Evolutionary conservation across 2,888 invertebrate genomes (phyloP).

Genomic region (Apomyelois bistriatella): DNA sequence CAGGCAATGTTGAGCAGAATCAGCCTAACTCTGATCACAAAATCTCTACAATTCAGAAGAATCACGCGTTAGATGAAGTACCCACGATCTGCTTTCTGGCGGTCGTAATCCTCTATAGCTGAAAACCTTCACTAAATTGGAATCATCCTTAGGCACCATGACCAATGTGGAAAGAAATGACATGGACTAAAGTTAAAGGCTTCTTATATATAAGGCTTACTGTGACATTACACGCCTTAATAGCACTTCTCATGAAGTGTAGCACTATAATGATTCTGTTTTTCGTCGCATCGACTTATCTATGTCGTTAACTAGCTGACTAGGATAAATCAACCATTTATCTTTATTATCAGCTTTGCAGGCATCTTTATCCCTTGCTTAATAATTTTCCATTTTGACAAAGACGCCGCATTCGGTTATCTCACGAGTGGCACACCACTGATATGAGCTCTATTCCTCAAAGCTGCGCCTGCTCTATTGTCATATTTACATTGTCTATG

Average conservation of each 20-base stretch:
- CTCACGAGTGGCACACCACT: conserved; percentile 69
- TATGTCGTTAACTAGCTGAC: too few relatives aligned
- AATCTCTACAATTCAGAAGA: not conserved
- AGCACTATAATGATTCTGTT: too few relatives aligned
- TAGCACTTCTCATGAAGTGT: too few relatives aligned
- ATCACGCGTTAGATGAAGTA: not conserved
- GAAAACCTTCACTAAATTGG: too few relatives aligned
- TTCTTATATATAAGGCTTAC: too few relatives aligned
- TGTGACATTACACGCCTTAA: too few relatives aligned
- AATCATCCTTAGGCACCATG: too few relatives aligned
- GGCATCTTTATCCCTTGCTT: conserved; percentile 56
- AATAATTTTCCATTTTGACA: conserved; percentile 74
- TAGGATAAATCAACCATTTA: not conserved
- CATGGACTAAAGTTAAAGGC: too few relatives aligned
- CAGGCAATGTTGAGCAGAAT: conserved; percentile 33
- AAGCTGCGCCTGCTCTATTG: conserved; percentile 65
- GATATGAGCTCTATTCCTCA: conserved; percentile 61
- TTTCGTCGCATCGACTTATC: too few relatives aligned
- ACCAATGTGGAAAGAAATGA: too few relatives aligned
- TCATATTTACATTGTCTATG: conserved; percentile 77
- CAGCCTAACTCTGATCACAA: conserved; percentile 27
- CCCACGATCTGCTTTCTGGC: too few relatives aligned
- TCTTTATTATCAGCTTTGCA: conserved; percentile 41
- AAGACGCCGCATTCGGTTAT: conserved; percentile 70
- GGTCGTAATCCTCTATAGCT: too few relatives aligned